A percentile compares a stretch with the other conserved stretches of the same genome.
Evolutionary conservation across 2,113 vertebrate species (phyloP).

Genomic region (Forbesichthys papilliferus): DNA sequence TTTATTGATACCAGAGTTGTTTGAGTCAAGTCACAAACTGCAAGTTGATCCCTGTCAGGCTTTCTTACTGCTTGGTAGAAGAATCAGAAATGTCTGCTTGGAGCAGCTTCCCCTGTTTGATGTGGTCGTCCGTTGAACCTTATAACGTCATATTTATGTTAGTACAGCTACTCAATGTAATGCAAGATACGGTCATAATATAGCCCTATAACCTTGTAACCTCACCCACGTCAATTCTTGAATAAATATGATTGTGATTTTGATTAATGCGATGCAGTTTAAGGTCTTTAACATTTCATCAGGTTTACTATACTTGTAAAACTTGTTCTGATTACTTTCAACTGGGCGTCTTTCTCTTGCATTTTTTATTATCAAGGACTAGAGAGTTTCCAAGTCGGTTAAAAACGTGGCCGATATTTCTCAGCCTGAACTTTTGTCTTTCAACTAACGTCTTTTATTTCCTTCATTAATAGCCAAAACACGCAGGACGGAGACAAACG

Average conservation of each 20-base stretch:
- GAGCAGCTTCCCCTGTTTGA: neutral
- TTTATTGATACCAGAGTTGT: conserved; percentile 11
- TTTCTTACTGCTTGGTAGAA: neutral
- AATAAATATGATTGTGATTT: no score
- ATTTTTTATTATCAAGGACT: neutral
- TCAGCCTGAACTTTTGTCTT: conserved; percentile 6
- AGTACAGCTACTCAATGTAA: no score
- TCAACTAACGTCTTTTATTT: conserved; percentile 5
- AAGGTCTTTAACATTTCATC: no score
- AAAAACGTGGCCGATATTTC: neutral
- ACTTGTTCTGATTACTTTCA: no score
- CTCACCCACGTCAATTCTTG: no score
- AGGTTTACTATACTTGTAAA: no score
- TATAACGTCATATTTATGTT: no score
- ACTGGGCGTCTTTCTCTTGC: neutral
- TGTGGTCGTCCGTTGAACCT: no score
- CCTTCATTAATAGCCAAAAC: conserved; percentile 6
- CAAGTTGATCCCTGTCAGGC: conserved; percentile 12
- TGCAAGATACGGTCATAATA: no score
- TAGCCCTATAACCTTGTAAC: no score
- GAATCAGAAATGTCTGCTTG: neutral
- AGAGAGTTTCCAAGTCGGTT: neutral
- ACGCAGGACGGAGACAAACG: conserved; percentile 15
- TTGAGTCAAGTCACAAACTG: conserved; percentile 18
- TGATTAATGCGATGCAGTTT: no score